Base-by-base conservation (phyloP, 2,797 vertebrate genomes). In the Gymnoscopelus microlampas region DNA sequence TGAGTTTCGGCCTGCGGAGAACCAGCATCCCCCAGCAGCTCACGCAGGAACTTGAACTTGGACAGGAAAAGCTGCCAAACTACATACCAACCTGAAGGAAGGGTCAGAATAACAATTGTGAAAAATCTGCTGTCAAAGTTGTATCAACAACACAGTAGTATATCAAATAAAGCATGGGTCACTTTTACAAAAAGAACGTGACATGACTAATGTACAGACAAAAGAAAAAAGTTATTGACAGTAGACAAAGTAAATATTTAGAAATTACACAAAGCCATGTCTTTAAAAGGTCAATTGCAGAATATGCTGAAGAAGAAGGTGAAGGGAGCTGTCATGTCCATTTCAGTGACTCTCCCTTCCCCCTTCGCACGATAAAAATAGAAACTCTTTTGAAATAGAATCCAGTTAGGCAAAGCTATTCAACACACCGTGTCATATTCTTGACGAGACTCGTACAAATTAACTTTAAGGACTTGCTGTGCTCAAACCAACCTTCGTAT, bases 31-130 rank as follows among this genome's bases (percentile, higher is more conserved):
- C 98, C 97, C 39, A 99, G 93, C 14, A 99, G 90, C 79, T 99
- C 98, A 32, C 98, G 95, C 77, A 99, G 93, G 90, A 99, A 99
- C 90, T 98, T 98, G 90, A 99, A 99, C 91, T 98, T 99, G 56
- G 97, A 99, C 81, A 99, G 80, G 92, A 99, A 99, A 67, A 99
- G 94, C 70, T 98, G 97, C 98, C 98, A 99, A 72, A 99, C 97
- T 75, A 99, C 97, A 69, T 97, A 99, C 98, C 98, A 99, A 81
- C 98, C 98, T 99, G 88, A 19, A 85, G 55, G 66, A 53, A 2
- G 50, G 51, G 23, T 11, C 0, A 44, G 3, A 39, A 39, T 24
- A 66, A 26, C 1, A 49, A n/a, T 47, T 15, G 8, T 10, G 7
- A 44, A 44, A 44, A 44, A 10, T 10, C 39, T 44, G 8, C 39